A percentile compares a stretch with the other conserved stretches of the same genome.
phyloP scores from a whole-genome alignment of 2,113 vertebrate species.

The Struthio camelus region DNA sequence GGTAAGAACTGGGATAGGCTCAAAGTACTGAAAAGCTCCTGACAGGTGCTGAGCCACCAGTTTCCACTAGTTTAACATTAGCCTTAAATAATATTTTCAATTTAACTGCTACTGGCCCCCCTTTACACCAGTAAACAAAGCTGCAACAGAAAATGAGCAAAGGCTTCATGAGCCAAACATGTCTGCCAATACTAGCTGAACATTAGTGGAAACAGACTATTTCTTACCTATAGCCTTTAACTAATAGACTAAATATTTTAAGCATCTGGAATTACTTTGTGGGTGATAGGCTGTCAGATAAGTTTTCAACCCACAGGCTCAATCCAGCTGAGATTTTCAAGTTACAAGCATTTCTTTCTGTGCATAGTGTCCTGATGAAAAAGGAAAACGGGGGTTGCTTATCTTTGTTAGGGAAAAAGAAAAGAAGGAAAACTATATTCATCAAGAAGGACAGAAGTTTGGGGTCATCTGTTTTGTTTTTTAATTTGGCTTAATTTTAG shows the following conservation, averaged over 20 bases:
- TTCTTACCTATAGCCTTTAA: conserved; percentile 30
- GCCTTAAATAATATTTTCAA: neutral
- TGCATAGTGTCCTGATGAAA: neutral
- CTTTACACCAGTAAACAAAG: conserved; percentile 20
- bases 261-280: conserved; percentile 39
- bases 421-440: neutral
- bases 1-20: neutral
- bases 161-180: neutral
- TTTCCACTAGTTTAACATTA: neutral
- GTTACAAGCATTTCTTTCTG: neutral
- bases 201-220: conserved; percentile 37
- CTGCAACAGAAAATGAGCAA: conserved; percentile 24
- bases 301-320: neutral
- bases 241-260: conserved; percentile 20
- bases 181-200: neutral
- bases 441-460: neutral
- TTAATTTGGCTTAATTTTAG: neutral
- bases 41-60: neutral
- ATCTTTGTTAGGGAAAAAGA: neutral
- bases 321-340: neutral
- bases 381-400: neutral
- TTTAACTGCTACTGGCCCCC: neutral
- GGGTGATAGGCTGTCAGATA: neutral
- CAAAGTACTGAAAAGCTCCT: neutral
- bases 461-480: neutral